Evolutionary conservation across 2,113 vertebrate species (phyloP).

Genomic region (Thalassoma bifasciatum): DNA sequence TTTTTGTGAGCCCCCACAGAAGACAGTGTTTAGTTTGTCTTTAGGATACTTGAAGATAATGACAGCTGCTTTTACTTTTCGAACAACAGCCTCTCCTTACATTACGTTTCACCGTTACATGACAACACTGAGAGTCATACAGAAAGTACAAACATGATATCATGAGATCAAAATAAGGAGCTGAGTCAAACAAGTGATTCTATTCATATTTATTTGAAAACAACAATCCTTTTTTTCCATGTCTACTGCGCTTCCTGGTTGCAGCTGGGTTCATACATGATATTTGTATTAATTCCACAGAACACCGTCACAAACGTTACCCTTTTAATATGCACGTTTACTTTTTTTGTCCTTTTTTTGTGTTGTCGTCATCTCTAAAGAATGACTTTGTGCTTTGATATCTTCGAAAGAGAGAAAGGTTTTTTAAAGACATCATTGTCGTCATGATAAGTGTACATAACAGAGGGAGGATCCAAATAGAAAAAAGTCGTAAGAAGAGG

Average conservation of each 20-base stretch:
- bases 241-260: conserved; percentile 79
- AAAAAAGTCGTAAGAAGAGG: conserved; percentile 76
- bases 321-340: conserved; percentile 75
- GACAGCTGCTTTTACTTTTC: too few relatives aligned
- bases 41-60: too few relatives aligned
- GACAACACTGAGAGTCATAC: too few relatives aligned
- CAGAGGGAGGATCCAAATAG: conserved; percentile 63
- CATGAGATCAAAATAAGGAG: conserved; percentile 16
- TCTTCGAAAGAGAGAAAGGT: conserved; percentile 70
- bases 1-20: too few relatives aligned
- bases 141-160: too few relatives aligned
- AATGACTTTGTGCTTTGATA: conserved; percentile 86
- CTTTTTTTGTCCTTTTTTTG: conserved; percentile 56
- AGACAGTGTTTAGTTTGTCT: too few relatives aligned
- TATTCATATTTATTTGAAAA: conserved; percentile 87
- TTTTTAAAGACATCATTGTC: conserved; percentile 76
- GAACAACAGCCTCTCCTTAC: too few relatives aligned
- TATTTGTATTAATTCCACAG: conserved; percentile 80
- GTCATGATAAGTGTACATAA: conserved; percentile 71
- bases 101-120: too few relatives aligned
- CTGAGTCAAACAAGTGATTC: conserved; percentile 40
- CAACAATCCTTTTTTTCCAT: conserved; percentile 82
- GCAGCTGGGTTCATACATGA: conserved; percentile 80
- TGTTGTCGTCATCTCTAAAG: conserved; percentile 74
- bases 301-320: conserved; percentile 83